phyloP scores from a whole-genome alignment of 2,113 vertebrate genomes.

The Sprattus sprattus region DNA sequence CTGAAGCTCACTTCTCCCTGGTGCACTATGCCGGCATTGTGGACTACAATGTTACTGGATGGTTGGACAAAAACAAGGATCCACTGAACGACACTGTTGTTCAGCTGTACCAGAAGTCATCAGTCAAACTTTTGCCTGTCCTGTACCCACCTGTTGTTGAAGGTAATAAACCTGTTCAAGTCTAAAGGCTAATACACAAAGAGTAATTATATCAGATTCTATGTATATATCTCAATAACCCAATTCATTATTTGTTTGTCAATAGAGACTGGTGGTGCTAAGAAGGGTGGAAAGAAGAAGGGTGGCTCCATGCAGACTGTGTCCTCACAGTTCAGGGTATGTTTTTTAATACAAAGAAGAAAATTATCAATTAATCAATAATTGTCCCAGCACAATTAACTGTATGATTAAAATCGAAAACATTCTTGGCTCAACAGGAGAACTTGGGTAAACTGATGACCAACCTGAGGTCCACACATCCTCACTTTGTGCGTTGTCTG shows the following conservation, averaged over 20 bases:
- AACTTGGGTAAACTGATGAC: constrained; percentile 38
- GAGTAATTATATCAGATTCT: neutral
- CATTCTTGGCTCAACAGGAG: constrained; percentile 27
- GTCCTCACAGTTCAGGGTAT: constrained; percentile 51
- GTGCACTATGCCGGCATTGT: constrained; percentile 84
- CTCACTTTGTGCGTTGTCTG: too few species aligned
- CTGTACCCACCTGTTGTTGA: constrained; percentile 51
- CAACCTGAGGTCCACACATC: too few species aligned
- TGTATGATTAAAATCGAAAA: too few species aligned
- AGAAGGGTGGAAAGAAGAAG: constrained; percentile 49
- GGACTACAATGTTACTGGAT: constrained; percentile 76
- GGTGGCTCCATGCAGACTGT: constrained; percentile 54
- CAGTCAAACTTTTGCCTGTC: constrained; percentile 43
- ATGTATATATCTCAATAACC: neutral
- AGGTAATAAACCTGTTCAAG: constrained; percentile 19
- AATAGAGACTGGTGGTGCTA: constrained; percentile 21
- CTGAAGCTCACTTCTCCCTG: constrained; percentile 84
- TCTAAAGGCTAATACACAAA: neutral
- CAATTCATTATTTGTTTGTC: neutral
- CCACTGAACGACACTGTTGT: constrained; percentile 33
- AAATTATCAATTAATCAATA: neutral
- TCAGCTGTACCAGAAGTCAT: constrained; percentile 45
- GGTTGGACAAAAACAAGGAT: constrained; percentile 41
- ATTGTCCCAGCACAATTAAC: too few species aligned
- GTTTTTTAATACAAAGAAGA: constrained; percentile 15